phyloP scores from a whole-genome alignment of 1,140 invertebrate genomes.

The Charaxes varanes region DNA sequence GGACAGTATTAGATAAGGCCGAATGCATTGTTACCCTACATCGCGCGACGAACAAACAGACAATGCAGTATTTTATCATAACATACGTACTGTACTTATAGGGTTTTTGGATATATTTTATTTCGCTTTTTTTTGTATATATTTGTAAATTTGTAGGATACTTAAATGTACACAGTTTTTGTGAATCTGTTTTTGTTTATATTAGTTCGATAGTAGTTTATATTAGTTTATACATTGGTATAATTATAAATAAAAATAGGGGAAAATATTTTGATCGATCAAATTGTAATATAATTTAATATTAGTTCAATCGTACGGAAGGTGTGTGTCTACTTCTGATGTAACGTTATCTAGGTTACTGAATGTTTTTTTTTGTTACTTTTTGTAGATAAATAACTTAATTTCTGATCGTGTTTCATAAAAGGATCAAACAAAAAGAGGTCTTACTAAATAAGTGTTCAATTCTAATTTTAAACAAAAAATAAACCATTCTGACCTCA shows the following conservation, averaged over 20 bases:
- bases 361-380: conserved; percentile 22
- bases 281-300: conserved; percentile 23
- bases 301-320: conserved; percentile 14
- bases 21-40: conserved; percentile 24
- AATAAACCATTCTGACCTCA: conserved; percentile 5
- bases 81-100: conserved; percentile 49
- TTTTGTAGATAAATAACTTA: conserved; percentile 17
- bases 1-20: conserved; percentile 37
- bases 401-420: conserved; percentile 11
- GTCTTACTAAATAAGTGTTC: conserved; percentile 3
- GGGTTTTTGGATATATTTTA: conserved; percentile 59
- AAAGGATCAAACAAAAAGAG: conserved; percentile 6
- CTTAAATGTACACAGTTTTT: conserved; percentile 37
- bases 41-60: conserved; percentile 24
- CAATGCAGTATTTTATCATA: conserved; percentile 54
- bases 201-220: too few species aligned
- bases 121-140: conserved; percentile 56
- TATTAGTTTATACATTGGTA: conserved; percentile 37
- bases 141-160: conserved; percentile 66
- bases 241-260: conserved; percentile 13
- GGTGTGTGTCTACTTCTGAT: conserved; percentile 22
- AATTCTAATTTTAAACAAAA: neutral
- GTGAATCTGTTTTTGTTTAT: conserved; percentile 60
- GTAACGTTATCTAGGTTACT: conserved; percentile 21
- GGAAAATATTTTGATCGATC: conserved; percentile 19